Evolutionary conservation across 2,797 vertebrate species (phyloP).

Genomic region (Parambassis ranga): DNA sequence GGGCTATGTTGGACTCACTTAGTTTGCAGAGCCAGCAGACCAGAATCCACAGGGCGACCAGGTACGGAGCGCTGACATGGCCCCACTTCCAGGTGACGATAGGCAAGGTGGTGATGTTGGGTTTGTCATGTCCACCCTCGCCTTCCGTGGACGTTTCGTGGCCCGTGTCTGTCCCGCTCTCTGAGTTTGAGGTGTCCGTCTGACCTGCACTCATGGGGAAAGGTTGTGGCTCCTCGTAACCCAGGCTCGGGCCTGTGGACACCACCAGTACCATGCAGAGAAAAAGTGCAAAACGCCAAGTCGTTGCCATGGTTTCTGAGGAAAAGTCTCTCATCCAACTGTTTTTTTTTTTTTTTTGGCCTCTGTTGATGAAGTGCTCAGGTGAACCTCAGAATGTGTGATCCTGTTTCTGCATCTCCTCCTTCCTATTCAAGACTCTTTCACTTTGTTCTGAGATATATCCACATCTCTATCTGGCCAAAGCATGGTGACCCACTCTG

Average conservation of each 20-base stretch:
- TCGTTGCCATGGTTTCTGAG: slow-evolving; percentile 47
- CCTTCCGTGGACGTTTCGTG: not conserved
- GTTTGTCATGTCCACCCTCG: too few relatives aligned
- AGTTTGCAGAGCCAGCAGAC: slow-evolving; percentile 95
- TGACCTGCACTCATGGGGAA: not conserved
- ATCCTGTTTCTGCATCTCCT: slow-evolving; percentile 10
- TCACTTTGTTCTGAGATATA: not conserved
- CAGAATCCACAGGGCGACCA: slow-evolving; percentile 91
- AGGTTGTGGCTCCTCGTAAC: not conserved
- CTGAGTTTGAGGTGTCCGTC: rapidly evolving
- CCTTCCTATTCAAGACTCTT: slow-evolving; percentile 9
- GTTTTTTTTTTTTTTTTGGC: too few relatives aligned
- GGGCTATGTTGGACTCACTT: slow-evolving; percentile 81
- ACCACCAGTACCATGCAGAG: slow-evolving; percentile 47
- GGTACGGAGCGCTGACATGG: slow-evolving; percentile 87
- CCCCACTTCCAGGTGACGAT: slow-evolving; percentile 92
- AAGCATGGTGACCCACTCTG: slow-evolving; percentile 8
- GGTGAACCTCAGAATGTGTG: slow-evolving; percentile 15
- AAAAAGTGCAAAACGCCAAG: slow-evolving; percentile 19
- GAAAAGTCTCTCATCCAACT: not conserved
- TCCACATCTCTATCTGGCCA: slow-evolving; percentile 21
- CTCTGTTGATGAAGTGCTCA: not conserved
- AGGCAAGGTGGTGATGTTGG: slow-evolving; percentile 77
- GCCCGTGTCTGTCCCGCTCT: not conserved
- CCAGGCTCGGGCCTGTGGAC: slow-evolving; percentile 8